A percentile compares a stretch with the other conserved stretches of the same genome.
Evolutionary conservation across 2,888 invertebrate genomes (phyloP).

Genomic region (Drosophila glabriapex): DNA sequence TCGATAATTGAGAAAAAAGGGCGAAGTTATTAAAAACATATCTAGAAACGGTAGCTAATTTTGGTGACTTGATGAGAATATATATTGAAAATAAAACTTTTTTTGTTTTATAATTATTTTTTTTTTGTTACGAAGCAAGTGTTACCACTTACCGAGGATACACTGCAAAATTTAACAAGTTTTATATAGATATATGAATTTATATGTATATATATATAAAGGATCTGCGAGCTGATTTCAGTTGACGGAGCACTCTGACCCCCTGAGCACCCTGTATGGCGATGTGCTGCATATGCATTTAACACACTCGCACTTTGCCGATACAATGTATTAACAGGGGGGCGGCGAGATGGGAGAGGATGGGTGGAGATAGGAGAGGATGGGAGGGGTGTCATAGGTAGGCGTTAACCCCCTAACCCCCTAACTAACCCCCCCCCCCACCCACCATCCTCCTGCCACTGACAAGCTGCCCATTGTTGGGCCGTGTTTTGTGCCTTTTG

Average conservation of each 20-base stretch:
- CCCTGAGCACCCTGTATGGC: conserved; percentile 53
- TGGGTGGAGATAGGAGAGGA: not conserved
- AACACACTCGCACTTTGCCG: conserved; percentile 44
- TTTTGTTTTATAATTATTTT: not conserved
- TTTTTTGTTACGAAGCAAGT: not conserved
- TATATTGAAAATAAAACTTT: not conserved
- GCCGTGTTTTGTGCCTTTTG: conserved; percentile 73
- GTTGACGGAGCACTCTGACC: conserved; percentile 16
- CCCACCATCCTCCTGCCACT: not conserved
- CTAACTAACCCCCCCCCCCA: not conserved
- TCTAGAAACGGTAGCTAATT: not conserved
- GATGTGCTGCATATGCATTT: conserved; percentile 67
- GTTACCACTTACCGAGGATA: not conserved
- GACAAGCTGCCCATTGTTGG: conserved; percentile 47
- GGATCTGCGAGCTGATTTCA: not conserved
- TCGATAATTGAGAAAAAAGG: not conserved
- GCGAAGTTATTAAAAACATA: not conserved
- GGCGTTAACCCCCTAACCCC: not conserved
- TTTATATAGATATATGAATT: no score
- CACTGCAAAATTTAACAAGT: not conserved
- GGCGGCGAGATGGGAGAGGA: not conserved
- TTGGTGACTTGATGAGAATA: not conserved
- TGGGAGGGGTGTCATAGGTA: not conserved
- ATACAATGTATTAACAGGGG: conserved; percentile 35
- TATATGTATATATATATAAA: no score